Evolutionary conservation across 2,888 invertebrate species (phyloP).

Genomic region (Caenorhabditis imperialis): DNA sequence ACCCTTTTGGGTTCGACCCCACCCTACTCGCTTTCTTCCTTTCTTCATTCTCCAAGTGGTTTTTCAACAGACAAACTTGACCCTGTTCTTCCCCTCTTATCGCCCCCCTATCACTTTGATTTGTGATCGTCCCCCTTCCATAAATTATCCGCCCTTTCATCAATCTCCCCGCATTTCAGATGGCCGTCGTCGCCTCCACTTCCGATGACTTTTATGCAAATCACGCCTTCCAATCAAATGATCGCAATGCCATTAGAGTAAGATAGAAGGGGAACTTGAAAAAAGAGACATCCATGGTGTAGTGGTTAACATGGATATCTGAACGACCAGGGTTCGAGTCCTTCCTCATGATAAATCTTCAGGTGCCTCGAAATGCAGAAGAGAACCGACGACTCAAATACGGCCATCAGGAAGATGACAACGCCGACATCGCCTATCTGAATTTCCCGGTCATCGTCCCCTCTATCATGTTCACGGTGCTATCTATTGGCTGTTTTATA

Average conservation of each 20-base stretch:
- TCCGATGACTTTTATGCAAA: conserved; percentile 52
- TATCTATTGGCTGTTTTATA: conserved; percentile 50
- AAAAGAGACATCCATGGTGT: neutral
- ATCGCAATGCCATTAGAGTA: conserved; percentile 27
- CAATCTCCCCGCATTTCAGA: conserved; percentile 11
- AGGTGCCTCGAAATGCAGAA: conserved; percentile 58
- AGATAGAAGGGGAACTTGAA: neutral
- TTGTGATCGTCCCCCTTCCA: neutral
- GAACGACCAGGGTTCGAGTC: too few relatives aligned
- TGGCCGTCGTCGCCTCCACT: conserved; percentile 51
- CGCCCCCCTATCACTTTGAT: conserved; percentile 5
- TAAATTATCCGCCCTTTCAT: too few relatives aligned
- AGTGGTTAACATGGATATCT: neutral
- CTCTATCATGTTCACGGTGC: conserved; percentile 51
- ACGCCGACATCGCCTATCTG: conserved; percentile 75
- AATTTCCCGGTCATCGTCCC: conserved; percentile 68
- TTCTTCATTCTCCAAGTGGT: too few relatives aligned
- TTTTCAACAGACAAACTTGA: too few relatives aligned
- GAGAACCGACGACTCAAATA: conserved; percentile 65
- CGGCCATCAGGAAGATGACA: conserved; percentile 74
- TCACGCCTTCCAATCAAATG: conserved; percentile 35
- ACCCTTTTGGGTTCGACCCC: too few relatives aligned
- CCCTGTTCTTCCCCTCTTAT: conserved; percentile 4
- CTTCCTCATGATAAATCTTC: too few relatives aligned
- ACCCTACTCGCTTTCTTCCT: too few relatives aligned